Evolutionary conservation across 2,113 vertebrate species (phyloP).

Genomic region (Nyctereutes procyonoides): DNA sequence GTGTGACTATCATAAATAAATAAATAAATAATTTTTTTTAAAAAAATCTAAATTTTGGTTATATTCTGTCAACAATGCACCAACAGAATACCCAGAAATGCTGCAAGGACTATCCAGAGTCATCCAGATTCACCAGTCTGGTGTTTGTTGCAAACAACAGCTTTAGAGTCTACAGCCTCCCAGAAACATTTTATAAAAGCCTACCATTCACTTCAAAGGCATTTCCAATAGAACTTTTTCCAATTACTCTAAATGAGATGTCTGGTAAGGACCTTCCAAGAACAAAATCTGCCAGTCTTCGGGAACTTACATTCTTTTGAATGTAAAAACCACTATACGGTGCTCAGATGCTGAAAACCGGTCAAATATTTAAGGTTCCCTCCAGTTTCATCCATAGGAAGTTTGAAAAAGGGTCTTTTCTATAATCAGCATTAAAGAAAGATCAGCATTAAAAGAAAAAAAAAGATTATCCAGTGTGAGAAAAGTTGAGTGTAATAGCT

Average conservation of each 20-base stretch:
- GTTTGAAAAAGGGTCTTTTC: constrained; percentile 68
- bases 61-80: background rate
- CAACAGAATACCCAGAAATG: background rate
- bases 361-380: constrained; percentile 69
- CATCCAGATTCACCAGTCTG: background rate
- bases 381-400: constrained; percentile 75
- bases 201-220: constrained; percentile 48
- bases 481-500: constrained; percentile 73
- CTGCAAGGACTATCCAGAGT: background rate
- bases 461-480: constrained; percentile 62
- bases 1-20: no score
- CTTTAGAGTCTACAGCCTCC: background rate
- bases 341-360: constrained; percentile 69
- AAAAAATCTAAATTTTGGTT: constrained; percentile 47
- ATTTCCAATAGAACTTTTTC: constrained; percentile 37
- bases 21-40: no score
- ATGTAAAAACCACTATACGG: constrained; percentile 69
- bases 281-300: background rate
- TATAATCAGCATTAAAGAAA: constrained; percentile 76
- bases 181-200: background rate
- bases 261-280: background rate
- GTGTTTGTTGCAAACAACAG: background rate
- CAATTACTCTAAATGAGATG: background rate
- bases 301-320: constrained; percentile 37
- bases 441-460: constrained; percentile 78